These are phyloP conservation scores for Drosophila simulans DNA, from an alignment of 1,140 invertebrate species.

Conservation along the genomic window DNA sequence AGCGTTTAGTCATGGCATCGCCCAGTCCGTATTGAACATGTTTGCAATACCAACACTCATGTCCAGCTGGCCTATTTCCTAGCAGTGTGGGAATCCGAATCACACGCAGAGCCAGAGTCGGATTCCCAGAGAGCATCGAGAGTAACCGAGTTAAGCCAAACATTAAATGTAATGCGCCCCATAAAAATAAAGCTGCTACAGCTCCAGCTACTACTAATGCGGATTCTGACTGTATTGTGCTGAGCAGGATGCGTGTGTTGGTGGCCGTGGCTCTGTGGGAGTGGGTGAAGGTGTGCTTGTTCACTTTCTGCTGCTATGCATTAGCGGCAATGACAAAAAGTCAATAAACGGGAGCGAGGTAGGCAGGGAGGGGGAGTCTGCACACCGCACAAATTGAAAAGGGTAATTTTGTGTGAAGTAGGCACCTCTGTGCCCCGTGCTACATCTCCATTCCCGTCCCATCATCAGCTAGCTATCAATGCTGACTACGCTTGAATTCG, in stretches of 20 bases:
- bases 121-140: conserved; percentile 47
- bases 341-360: conserved; percentile 66
- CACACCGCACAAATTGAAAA: conserved; percentile 77
- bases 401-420: conserved; percentile 84
- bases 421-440: conserved; percentile 66
- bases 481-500: conserved; percentile 82
- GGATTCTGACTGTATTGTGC: conserved; percentile 46
- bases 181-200: conserved; percentile 80
- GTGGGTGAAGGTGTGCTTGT: conserved; percentile 24
- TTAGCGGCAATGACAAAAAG: conserved; percentile 81
- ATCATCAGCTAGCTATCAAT: conserved; percentile 66
- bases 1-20: too few species aligned
- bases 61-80: conserved; percentile 3
- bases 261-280: conserved; percentile 2
- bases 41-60: not conserved
- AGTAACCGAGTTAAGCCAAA: conserved; percentile 78
- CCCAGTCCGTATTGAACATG: too few species aligned
- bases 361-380: conserved; percentile 7
- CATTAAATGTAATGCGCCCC: conserved; percentile 77
- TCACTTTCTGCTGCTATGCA: conserved; percentile 65
- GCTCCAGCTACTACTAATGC: conserved; percentile 40
- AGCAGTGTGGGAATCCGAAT: conserved; percentile 22
- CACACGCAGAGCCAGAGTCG: conserved; percentile 10
- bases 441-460: not conserved
- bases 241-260: conserved; percentile 31